These are phyloP conservation scores for Cygnus olor DNA, from an alignment of 2,797 vertebrate genomes.

Conservation along the genomic window DNA sequence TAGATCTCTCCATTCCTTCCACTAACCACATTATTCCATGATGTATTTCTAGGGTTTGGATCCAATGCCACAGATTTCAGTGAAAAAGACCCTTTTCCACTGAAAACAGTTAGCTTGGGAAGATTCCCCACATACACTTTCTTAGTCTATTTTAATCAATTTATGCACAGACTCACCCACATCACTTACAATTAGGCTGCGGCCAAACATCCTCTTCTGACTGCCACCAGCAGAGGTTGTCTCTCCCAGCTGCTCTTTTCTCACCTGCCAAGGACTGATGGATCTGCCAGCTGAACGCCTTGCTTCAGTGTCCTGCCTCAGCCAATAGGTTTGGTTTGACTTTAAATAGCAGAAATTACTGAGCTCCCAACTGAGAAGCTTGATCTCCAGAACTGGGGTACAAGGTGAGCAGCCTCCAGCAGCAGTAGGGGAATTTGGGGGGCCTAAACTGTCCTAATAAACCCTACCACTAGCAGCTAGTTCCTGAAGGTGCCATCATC, in stretches of 20 bases:
- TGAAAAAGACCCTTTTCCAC: background rate
- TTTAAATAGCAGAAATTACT: slow-evolving; percentile 1
- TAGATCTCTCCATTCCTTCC: background rate
- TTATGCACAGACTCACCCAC: background rate
- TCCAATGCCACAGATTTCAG: background rate
- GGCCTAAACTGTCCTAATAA: background rate
- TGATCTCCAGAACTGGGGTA: background rate
- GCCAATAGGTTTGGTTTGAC: background rate
- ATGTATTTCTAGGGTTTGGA: background rate
- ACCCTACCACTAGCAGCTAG: background rate
- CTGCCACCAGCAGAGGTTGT: background rate
- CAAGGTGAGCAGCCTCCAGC: background rate
- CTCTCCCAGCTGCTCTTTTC: background rate
- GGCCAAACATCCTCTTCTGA: background rate
- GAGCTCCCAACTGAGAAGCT: background rate
- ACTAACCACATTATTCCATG: background rate
- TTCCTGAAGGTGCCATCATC: background rate
- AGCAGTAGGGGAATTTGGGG: background rate
- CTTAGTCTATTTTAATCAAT: background rate
- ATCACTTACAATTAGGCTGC: background rate
- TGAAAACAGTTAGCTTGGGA: background rate
- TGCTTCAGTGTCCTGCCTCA: background rate
- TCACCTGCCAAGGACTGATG: background rate
- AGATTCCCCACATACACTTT: background rate
- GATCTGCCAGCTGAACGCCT: background rate